Conservation (phyloP, 2,888 invertebrate species). For the Drosophila sordidula region DNA sequence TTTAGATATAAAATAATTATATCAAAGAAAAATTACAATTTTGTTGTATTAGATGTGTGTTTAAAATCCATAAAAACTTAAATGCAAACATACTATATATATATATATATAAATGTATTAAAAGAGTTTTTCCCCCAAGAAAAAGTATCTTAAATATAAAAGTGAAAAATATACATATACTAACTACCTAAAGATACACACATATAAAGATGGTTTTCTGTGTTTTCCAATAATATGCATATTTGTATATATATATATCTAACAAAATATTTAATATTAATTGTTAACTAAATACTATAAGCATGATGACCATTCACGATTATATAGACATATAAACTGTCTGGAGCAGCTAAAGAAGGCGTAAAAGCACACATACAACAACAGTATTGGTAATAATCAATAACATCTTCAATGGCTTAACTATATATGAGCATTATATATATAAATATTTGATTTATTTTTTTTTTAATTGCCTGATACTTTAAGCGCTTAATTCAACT, state of each 20-base stretch:
- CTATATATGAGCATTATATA: constrained; percentile 8
- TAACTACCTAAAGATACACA: constrained; percentile 33
- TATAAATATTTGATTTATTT: constrained; percentile 10
- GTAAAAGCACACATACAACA: constrained; percentile 29
- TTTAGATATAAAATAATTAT: constrained; percentile 51
- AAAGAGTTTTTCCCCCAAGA: constrained; percentile 46
- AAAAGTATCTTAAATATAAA: constrained; percentile 12
- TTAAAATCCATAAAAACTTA: constrained; percentile 40
- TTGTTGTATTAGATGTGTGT: constrained; percentile 76
- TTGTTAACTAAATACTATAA: constrained; percentile 77
- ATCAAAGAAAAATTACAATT: constrained; percentile 56
- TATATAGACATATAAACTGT: constrained; percentile 10
- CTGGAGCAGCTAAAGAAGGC: constrained; percentile 3
- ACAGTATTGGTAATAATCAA: constrained; percentile 67
- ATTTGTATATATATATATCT: constrained; percentile 48
- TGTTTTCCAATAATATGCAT: constrained; percentile 69
- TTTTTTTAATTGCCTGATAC: constrained; percentile 40
- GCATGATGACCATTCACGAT: constrained; percentile 66
- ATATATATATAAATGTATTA: constrained; percentile 35
- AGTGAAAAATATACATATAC: constrained; percentile 32
- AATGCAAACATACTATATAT: constrained; percentile 26
- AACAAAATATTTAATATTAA: constrained; percentile 44
- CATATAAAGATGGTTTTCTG: constrained; percentile 72
- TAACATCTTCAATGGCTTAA: constrained; percentile 39
- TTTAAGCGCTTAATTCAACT: constrained; percentile 73